Evolutionary conservation across 2,113 vertebrate genomes (phyloP).

Genomic region (Piprites chloris): DNA sequence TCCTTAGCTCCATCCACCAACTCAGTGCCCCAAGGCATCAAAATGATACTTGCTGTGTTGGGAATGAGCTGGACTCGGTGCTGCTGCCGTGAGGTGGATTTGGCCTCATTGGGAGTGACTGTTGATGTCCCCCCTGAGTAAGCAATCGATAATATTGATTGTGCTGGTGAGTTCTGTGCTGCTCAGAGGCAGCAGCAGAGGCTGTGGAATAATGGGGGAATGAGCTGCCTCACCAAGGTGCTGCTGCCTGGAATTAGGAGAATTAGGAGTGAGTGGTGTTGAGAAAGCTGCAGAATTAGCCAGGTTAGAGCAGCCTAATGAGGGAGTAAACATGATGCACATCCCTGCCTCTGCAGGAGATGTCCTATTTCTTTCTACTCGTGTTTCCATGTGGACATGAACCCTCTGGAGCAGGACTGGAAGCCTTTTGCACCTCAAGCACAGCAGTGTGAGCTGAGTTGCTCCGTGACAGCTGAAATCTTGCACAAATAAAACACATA

Average conservation of each 20-base stretch:
- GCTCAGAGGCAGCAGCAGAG: not conserved
- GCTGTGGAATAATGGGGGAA: not conserved
- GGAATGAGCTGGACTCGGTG: not conserved
- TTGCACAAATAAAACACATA: not conserved
- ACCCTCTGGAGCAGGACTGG: not conserved
- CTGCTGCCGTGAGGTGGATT: not conserved
- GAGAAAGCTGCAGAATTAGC: not conserved
- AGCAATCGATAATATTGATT: constrained; percentile 41
- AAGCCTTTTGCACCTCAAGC: not conserved
- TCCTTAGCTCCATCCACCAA: not conserved
- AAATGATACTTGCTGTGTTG: not conserved
- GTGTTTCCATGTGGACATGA: not conserved
- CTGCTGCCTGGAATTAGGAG: not conserved
- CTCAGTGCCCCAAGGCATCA: not conserved
- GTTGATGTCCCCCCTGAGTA: constrained; percentile 14
- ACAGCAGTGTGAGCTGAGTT: not conserved
- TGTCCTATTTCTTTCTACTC: not conserved
- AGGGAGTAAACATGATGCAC: not conserved
- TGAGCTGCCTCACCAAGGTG: not conserved
- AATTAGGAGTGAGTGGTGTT: not conserved
- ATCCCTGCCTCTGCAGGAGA: not conserved
- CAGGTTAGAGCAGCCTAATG: not conserved
- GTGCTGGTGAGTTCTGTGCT: not conserved
- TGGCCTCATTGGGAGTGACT: constrained; percentile 15
- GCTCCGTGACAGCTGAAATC: not conserved